Base-by-base conservation (phyloP, 2,888 invertebrate species). In the Theodoxus fluviatilis region DNA sequence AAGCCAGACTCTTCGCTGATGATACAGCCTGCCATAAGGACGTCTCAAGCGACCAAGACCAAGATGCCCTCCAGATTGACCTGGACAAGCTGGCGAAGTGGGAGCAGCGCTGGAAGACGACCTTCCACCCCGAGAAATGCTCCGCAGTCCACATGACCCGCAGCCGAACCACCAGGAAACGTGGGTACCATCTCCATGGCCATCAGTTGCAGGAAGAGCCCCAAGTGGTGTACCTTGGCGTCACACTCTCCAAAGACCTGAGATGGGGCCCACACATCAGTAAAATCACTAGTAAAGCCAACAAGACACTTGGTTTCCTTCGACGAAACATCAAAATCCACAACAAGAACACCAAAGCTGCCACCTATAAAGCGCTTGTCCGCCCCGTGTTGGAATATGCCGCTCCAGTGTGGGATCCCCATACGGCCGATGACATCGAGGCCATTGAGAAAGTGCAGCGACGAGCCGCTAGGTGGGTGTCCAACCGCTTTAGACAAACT, bases 121-220 rank as follows among this genome's bases (percentile, higher is more conserved):
- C 15, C 64, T 64, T 64, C 64, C 40, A 64, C 28, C 40, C 64
- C 38, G 37, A 40, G 64, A 64, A 64, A 37, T 64, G 64, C 40
- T 22, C 37, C 22, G 38, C 40, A 37, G 22, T 43, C 15, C n/a
- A 22, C 22, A 40, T 40, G 25, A 64, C 64, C 7, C n/a, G 64
- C 9, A 33, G 28, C 38, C 37, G 22, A 25, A 64, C n/a, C 6
- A 64, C 3, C 1, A n/a, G 37, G 38, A 33, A 25, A 18, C 64
- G 22, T 4, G 38, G 15, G 15, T 64, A 64, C 28, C 22, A 40
- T 33, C 64, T 40, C 64, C 64, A 38, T 38, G 64, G 64, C 22
- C 64, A 64, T 22, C 37, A 22, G 6, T 25, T 64, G 22, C 22
- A 64, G 31, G 28, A 31, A 1, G 28, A 25, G 0, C 15, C 25